Evolutionary conservation across 2,113 vertebrate genomes (phyloP).

Genomic region (Oncorhynchus tshawytscha): DNA sequence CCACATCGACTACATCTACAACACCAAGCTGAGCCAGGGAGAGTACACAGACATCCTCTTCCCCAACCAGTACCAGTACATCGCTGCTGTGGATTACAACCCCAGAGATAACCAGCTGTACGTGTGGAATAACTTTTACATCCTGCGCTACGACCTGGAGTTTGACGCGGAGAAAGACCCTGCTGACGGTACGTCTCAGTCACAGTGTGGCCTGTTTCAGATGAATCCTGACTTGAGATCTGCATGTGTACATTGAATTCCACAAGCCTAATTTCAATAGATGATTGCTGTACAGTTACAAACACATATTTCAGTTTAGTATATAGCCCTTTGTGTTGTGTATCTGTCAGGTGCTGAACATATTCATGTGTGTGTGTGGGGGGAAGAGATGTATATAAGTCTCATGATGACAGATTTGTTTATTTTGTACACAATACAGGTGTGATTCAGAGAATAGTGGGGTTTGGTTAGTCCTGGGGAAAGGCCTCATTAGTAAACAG

Average conservation of each 20-base stretch:
- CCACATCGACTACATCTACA: slow-evolving; percentile 92
- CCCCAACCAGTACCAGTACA: slow-evolving; percentile 97
- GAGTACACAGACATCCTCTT: slow-evolving; percentile 90
- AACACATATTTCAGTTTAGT: too few species aligned
- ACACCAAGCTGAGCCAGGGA: slow-evolving; percentile 87
- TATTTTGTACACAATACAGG: slow-evolving; percentile 62
- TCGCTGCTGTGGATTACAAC: slow-evolving; percentile 98
- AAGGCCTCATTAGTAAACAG: slow-evolving; percentile 64
- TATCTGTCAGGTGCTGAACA: neutral
- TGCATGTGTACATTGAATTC: neutral
- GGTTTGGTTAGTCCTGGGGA: slow-evolving; percentile 52
- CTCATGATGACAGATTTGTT: slow-evolving; percentile 54
- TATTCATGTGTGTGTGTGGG: slow-evolving; percentile 19
- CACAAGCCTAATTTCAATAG: neutral
- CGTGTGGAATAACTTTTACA: slow-evolving; percentile 99
- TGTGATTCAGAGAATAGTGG: slow-evolving; percentile 50
- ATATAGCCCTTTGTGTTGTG: neutral
- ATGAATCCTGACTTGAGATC: too few species aligned
- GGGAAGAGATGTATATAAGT: slow-evolving; percentile 31
- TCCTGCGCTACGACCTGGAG: slow-evolving; percentile 92
- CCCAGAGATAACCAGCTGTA: slow-evolving; percentile 97
- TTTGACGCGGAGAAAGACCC: slow-evolving; percentile 85
- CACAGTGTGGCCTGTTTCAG: too few species aligned
- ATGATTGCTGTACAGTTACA: too few species aligned
- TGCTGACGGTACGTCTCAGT: slow-evolving; percentile 84